Base-by-base conservation (phyloP, 2,113 vertebrate species). In the Leptobrachium ailaonicum region DNA sequence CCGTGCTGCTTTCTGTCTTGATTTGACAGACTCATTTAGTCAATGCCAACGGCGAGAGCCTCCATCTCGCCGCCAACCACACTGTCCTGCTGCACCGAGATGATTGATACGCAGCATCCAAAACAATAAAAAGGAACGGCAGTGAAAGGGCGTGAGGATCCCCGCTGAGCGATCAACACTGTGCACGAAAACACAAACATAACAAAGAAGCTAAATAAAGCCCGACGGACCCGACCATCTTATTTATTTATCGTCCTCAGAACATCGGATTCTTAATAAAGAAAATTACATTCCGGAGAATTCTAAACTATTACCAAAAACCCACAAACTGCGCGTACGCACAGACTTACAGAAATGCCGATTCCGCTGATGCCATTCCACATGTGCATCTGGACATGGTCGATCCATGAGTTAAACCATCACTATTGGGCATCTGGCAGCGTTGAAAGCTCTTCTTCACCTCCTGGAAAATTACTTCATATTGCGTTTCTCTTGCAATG, bases 171-270 rank as follows among this genome's bases (percentile, higher is more conserved):
- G 53, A 76, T 66, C 60, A 32, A 67, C 32, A 53, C 63, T 76
- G 74, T 76, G 45, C 64, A 47, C 4, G 9, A 10, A 50, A 50
- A 50, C 74, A 66, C 63, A 67, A 13, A 67, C 11, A 67, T 67
- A 76, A 76, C 47, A 67, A 53, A 76, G 44, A 63, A 58, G 12
- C 62, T 66, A 43, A 75, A 75, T 66, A 75, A 64, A 63, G 58
- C 6, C 68, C 45, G 44, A 6, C 12, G 1, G 20, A 14, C 45
- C 44, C 32, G 68, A n/a, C 6, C 43, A 70, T 70, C 47, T 47
- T 68, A 43, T 41, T 54, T 54, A 54, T 11, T 54, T 64, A 50
- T 64, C 13, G 6, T 64, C 62, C 62, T 40, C 3, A 64, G 62
- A 13, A 64, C 62, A 64, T 20, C 10, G 62, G n/a, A 64, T 64